Percentiles rank a stretch among this genome's conserved stretches.
These are phyloP conservation scores for Sebastes minor DNA, from an alignment of 2,797 vertebrate genomes.

Conservation along the genomic window DNA sequence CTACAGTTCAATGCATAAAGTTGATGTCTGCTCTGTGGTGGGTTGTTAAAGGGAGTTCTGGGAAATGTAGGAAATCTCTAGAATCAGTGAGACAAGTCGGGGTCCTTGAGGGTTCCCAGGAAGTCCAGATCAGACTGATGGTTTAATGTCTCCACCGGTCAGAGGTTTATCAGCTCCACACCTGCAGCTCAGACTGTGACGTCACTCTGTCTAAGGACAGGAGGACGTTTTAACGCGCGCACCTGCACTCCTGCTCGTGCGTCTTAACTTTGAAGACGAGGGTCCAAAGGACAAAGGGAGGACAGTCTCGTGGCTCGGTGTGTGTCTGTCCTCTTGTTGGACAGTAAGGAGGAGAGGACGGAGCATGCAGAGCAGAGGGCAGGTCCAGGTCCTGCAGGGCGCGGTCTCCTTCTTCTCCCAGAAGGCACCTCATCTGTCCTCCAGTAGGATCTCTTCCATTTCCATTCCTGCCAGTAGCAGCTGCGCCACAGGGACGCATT, in stretches of 20 bases:
- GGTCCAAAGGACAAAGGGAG: constrained; percentile 61
- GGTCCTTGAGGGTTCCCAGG: background rate
- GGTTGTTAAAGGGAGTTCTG: background rate
- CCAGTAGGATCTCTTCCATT: constrained; percentile 87
- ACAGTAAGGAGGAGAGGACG: constrained; percentile 5
- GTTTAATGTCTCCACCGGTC: background rate
- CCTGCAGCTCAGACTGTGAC: background rate
- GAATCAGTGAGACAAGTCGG: background rate
- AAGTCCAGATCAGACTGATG: background rate
- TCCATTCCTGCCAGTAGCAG: constrained; percentile 78
- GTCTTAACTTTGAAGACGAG: constrained; percentile 20
- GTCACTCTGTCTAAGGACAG: background rate
- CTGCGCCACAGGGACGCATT: constrained; percentile 78
- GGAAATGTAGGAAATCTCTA: background rate
- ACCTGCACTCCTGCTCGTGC: constrained; percentile 46
- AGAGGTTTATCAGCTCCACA: too few species aligned
- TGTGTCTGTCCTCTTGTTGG: constrained; percentile 53
- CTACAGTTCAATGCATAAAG: background rate
- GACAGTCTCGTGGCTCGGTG: constrained; percentile 28
- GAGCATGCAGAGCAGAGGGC: constrained; percentile 63
- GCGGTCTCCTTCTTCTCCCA: constrained; percentile 83
- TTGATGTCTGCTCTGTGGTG: background rate
- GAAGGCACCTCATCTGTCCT: constrained; percentile 82
- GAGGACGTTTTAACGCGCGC: background rate
- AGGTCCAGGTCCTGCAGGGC: constrained; percentile 86